Conservation (phyloP, 2,797 vertebrate genomes). For the Chelidonichthys spinosus region DNA sequence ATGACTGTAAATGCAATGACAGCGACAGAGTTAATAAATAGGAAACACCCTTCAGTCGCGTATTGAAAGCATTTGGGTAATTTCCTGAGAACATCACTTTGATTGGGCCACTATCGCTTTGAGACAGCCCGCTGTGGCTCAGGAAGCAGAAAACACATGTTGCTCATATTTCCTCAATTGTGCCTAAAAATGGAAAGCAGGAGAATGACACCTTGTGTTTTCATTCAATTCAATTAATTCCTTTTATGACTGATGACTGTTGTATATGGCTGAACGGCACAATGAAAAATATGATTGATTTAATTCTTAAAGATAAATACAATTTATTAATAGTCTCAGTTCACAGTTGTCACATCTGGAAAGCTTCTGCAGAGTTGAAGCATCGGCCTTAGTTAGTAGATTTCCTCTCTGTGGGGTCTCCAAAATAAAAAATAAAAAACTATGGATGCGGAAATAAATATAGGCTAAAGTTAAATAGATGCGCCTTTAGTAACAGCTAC, state of each 20-base stretch:
- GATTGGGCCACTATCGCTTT: slow-evolving; percentile 56
- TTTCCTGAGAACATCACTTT: slow-evolving; percentile 61
- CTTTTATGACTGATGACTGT: neutral
- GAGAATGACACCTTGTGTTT: slow-evolving; percentile 4
- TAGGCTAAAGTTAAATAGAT: too few relatives aligned
- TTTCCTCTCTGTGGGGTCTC: too few relatives aligned
- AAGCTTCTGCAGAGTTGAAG: slow-evolving; percentile 15
- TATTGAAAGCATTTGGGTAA: slow-evolving; percentile 56
- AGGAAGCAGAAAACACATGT: slow-evolving; percentile 60
- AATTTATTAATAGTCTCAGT: neutral
- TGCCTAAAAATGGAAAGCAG: slow-evolving; percentile 31
- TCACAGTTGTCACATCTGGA: too few relatives aligned
- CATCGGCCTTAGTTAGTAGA: slow-evolving; percentile 1
- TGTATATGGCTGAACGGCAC: slow-evolving; percentile 1
- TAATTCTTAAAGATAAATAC: slow-evolving; percentile 9
- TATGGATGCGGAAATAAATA: too few relatives aligned
- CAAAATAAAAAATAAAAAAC: too few relatives aligned
- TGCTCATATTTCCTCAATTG: slow-evolving; percentile 38
- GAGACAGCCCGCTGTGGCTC: slow-evolving; percentile 7
- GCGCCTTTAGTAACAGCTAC: too few relatives aligned
- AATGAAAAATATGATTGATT: neutral
- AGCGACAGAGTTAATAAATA: slow-evolving; percentile 24
- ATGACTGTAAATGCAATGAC: slow-evolving; percentile 46
- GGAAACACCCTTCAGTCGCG: slow-evolving; percentile 34
- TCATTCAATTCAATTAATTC: neutral